A percentile compares a stretch with the other conserved stretches of the same genome.
phyloP scores from a whole-genome alignment of 2,888 invertebrate species.

The Hirudinaria manillensis region DNA sequence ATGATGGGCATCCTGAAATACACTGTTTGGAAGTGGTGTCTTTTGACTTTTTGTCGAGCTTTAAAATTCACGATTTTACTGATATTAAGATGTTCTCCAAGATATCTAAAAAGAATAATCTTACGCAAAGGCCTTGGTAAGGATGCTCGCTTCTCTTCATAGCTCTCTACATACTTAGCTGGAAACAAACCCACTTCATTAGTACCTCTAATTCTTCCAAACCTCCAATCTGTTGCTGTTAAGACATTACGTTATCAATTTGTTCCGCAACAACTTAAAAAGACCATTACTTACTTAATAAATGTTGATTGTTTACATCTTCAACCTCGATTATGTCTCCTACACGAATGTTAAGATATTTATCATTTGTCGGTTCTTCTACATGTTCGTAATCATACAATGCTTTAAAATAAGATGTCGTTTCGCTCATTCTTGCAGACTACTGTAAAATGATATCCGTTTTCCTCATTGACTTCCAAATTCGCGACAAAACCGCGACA shows the following conservation, averaged over 20 bases:
- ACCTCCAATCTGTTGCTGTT: background rate
- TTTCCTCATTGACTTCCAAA: background rate
- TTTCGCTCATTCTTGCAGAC: background rate
- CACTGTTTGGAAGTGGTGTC: background rate
- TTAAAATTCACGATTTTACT: background rate
- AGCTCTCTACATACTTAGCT: constrained; percentile 8
- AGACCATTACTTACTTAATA: too few relatives aligned
- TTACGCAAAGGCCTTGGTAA: background rate
- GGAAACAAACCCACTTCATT: constrained; percentile 1
- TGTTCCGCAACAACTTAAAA: too few relatives aligned
- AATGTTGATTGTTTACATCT: too few relatives aligned
- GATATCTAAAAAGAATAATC: background rate
- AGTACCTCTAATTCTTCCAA: background rate
- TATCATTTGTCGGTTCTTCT: background rate
- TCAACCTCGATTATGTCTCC: constrained; percentile 3
- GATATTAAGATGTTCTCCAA: background rate
- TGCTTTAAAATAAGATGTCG: background rate
- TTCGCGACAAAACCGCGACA: background rate
- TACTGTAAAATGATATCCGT: background rate
- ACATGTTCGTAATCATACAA: background rate
- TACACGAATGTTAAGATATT: background rate
- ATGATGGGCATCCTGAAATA: constrained; percentile 10
- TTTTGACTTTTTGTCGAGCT: background rate
- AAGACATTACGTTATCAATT: too few relatives aligned
- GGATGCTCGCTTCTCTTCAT: background rate